Evolutionary conservation across 2,113 vertebrate genomes (phyloP).

Genomic region (Xiphorhynchus elegans): DNA sequence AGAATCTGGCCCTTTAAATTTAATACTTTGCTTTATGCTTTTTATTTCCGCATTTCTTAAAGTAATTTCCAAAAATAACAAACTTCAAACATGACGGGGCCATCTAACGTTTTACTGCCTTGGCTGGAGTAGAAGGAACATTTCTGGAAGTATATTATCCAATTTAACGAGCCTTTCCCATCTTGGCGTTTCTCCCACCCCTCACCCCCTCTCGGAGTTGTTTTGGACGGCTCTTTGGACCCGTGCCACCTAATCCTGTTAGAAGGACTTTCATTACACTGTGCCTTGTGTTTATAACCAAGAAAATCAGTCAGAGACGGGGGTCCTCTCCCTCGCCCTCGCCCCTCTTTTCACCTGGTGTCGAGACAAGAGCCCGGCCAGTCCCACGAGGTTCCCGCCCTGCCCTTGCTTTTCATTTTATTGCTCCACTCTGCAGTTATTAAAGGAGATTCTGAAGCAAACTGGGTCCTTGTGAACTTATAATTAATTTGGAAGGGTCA

Average conservation of each 20-base stretch:
- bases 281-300: constrained; percentile 46
- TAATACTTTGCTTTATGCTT: constrained; percentile 58
- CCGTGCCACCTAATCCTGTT: constrained; percentile 56
- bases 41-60: constrained; percentile 62
- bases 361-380: neutral
- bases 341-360: neutral
- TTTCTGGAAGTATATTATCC: constrained; percentile 60
- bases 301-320: neutral
- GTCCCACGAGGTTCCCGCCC: neutral
- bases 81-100: constrained; percentile 61
- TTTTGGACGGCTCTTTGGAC: constrained; percentile 49
- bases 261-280: constrained; percentile 55
- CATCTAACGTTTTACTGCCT: constrained; percentile 59
- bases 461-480: constrained; percentile 36
- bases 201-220: constrained; percentile 11
- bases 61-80: constrained; percentile 69
- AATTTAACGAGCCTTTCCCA: constrained; percentile 57
- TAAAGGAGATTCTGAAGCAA: constrained; percentile 17
- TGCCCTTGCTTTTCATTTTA: neutral
- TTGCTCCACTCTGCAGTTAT: constrained; percentile 11
- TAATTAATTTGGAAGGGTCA: constrained; percentile 66
- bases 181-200: constrained; percentile 35
- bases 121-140: constrained; percentile 58
- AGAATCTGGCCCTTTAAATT: constrained; percentile 64
- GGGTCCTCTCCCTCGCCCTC: neutral